phyloP scores from a whole-genome alignment of 2,113 vertebrate species.

The Chaenogobius annularis region DNA sequence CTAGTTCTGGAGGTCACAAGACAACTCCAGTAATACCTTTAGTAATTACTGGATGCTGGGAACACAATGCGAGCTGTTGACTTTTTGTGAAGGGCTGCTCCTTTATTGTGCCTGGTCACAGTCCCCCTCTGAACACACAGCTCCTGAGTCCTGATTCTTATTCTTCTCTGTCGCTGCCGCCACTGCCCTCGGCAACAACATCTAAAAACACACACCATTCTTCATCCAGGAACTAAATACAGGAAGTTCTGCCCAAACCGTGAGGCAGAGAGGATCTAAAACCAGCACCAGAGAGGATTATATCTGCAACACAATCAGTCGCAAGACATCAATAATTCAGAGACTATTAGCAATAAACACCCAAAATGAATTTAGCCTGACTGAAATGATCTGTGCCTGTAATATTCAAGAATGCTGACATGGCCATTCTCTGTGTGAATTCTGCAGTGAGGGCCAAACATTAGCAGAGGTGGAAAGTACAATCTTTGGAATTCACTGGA shows the following conservation, averaged over 20 bases:
- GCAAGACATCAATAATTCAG: conserved; percentile 12
- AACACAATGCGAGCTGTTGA: conserved; percentile 40
- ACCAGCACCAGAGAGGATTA: conserved; percentile 2
- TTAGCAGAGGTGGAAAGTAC: background rate
- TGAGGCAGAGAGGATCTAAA: conserved; percentile 5
- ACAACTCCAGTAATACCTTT: conserved; percentile 49
- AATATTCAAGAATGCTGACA: background rate
- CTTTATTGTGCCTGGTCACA: conserved; percentile 56
- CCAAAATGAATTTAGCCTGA: conserved; percentile 2
- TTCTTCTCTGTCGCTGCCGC: conserved; percentile 32
- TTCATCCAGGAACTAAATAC: conserved; percentile 5
- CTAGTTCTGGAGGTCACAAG: conserved; percentile 43
- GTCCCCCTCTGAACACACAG: conserved; percentile 34
- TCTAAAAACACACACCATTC: conserved; percentile 25
- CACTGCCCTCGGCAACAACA: conserved; percentile 19
- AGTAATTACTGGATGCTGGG: conserved; percentile 45
- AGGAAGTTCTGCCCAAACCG: background rate
- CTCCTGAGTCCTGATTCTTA: conserved; percentile 59
- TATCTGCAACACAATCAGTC: conserved; percentile 25
- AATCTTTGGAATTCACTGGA: background rate
- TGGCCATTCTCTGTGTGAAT: background rate
- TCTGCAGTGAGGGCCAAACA: background rate
- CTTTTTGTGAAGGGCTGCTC: conserved; percentile 36
- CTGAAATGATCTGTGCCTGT: background rate
- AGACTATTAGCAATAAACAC: conserved; percentile 10